These are phyloP conservation scores for Apodemus speciosus DNA, from an alignment of 2,113 vertebrate species.

Conservation along the genomic window DNA sequence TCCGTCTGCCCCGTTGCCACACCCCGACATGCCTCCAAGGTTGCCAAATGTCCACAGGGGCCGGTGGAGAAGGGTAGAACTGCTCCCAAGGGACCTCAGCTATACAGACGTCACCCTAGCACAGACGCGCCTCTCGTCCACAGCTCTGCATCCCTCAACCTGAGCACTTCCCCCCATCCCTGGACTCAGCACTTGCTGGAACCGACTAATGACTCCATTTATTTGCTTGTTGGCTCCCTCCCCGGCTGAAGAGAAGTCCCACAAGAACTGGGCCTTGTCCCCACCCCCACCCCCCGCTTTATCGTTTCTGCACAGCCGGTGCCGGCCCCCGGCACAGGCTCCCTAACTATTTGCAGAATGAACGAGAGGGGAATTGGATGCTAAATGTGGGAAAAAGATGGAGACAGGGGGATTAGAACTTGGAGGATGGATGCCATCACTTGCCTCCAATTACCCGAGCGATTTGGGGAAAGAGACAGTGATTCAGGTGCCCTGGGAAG, in stretches of 20 bases:
- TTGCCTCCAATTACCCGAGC: background rate
- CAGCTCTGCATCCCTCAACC: background rate
- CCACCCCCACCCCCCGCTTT: background rate
- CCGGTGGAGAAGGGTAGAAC: fast-evolving
- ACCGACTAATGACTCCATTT: fast-evolving
- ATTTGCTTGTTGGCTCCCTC: background rate
- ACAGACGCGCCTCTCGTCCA: too few relatives aligned
- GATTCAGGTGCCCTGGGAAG: background rate
- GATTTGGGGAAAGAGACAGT: background rate
- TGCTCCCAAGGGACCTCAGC: background rate
- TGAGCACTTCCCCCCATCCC: background rate
- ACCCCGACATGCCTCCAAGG: background rate
- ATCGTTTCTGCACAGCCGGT: background rate
- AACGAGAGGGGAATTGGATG: background rate
- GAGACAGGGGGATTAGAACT: background rate
- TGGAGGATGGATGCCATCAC: background rate
- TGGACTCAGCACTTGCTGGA: background rate
- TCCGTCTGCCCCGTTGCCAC: background rate
- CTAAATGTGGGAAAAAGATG: background rate
- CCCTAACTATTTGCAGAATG: background rate
- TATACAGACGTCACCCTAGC: background rate
- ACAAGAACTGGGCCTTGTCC: background rate
- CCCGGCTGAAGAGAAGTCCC: background rate
- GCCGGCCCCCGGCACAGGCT: background rate
- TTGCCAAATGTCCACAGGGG: background rate